Evolutionary conservation across 2,888 invertebrate species (phyloP).

Genomic region (Drosophila mulleri): DNA sequence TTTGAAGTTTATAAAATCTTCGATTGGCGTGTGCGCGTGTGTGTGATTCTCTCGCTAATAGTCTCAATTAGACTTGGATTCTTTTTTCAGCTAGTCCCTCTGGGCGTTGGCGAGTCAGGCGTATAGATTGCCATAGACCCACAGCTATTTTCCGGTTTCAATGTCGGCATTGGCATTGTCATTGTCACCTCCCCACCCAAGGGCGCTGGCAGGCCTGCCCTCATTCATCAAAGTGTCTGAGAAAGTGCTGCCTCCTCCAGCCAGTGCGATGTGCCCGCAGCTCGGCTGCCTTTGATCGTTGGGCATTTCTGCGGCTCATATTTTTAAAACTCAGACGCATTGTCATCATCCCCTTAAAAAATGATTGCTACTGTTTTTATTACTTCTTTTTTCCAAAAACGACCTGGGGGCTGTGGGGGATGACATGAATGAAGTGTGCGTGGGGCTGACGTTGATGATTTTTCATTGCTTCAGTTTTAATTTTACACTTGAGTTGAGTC

Average conservation of each 20-base stretch:
- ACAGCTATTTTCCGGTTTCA: slow-evolving; percentile 81
- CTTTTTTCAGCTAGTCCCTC: slow-evolving; percentile 55
- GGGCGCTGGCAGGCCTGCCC: slow-evolving; percentile 35
- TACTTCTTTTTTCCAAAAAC: slow-evolving; percentile 29
- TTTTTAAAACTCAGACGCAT: slow-evolving; percentile 52
- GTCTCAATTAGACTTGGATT: slow-evolving; percentile 83
- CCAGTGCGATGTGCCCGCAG: slow-evolving; percentile 54
- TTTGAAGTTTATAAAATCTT: slow-evolving; percentile 29
- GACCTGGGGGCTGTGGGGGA: slow-evolving; percentile 26
- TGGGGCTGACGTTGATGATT: slow-evolving; percentile 82
- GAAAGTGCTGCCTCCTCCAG: slow-evolving; percentile 11
- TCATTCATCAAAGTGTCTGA: slow-evolving; percentile 52
- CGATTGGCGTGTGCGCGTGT: not conserved
- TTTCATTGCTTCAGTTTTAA: slow-evolving; percentile 84
- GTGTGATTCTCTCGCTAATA: slow-evolving; percentile 62
- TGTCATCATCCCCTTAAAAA: slow-evolving; percentile 59
- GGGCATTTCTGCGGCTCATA: slow-evolving; percentile 67
- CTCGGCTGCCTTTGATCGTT: slow-evolving; percentile 72
- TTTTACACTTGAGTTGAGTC: slow-evolving; percentile 84
- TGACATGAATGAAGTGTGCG: slow-evolving; percentile 23
- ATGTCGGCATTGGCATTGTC: slow-evolving; percentile 77
- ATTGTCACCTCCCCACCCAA: slow-evolving; percentile 47
- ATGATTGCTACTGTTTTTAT: slow-evolving; percentile 62
- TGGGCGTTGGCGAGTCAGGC: slow-evolving; percentile 25
- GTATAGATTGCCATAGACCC: slow-evolving; percentile 75